phyloP scores from a whole-genome alignment of 2,888 invertebrate species.

The Lysandra coridon region DNA sequence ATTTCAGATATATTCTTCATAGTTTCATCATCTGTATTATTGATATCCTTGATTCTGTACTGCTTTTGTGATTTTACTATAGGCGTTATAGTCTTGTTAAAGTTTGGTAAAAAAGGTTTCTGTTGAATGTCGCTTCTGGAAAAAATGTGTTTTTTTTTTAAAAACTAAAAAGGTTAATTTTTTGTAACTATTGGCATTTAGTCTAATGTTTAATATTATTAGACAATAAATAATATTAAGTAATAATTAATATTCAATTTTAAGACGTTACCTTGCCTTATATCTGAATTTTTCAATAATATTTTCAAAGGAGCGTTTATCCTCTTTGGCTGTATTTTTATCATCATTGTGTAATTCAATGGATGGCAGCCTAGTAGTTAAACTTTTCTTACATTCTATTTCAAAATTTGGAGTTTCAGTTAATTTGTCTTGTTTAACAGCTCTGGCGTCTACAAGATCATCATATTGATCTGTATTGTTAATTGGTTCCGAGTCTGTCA shows the following conservation, averaged over 20 bases:
- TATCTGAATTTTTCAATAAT: conserved; percentile 58
- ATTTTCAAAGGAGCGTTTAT: conserved; percentile 43
- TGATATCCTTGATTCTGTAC: conserved; percentile 62
- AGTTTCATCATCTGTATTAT: conserved; percentile 44
- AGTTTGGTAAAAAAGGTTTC: neutral
- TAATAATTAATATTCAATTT: neutral
- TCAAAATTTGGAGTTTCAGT: neutral
- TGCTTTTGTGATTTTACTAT: conserved; percentile 50
- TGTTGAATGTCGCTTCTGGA: conserved; percentile 16
- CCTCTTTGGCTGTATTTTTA: neutral
- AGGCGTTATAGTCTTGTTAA: neutral
- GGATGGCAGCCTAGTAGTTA: conserved; percentile 16
- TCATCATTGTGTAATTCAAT: neutral
- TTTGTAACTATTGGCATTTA: too few relatives aligned
- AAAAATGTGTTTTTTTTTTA: neutral
- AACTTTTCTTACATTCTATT: neutral
- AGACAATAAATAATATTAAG: neutral
- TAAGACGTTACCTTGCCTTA: conserved; percentile 35
- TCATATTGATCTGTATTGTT: neutral
- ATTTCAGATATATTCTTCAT: neutral
- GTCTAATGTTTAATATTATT: neutral
- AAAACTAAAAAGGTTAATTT: too few relatives aligned
- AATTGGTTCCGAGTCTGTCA: neutral
- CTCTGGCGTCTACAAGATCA: neutral
- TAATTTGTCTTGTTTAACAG: neutral